A percentile compares a stretch with the other conserved stretches of the same genome.
These are phyloP conservation scores for Sympetrum striolatum DNA, from an alignment of 2,888 invertebrate species.

Conservation along the genomic window DNA sequence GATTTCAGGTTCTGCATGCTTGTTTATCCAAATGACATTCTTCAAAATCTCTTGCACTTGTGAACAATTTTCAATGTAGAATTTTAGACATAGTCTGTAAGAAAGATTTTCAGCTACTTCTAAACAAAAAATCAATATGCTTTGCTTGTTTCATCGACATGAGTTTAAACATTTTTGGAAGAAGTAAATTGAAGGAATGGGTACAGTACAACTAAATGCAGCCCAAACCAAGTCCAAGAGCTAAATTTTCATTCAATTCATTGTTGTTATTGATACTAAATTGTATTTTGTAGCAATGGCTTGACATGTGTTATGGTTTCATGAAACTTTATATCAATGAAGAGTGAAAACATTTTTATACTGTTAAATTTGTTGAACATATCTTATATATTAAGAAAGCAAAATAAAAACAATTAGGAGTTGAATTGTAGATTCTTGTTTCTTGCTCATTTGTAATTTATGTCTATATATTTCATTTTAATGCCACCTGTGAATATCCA, in stretches of 20 bases:
- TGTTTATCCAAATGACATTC: not conserved
- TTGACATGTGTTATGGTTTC: slow-evolving; percentile 39
- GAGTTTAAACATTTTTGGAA: not conserved
- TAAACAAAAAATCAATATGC: not conserved
- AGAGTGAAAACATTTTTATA: slow-evolving; percentile 34
- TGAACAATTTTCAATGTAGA: slow-evolving; percentile 10
- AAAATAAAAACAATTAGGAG: slow-evolving; percentile 20
- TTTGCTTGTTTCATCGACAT: slow-evolving; percentile 16
- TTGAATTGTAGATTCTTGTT: not conserved
- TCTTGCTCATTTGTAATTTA: not conserved
- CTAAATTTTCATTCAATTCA: slow-evolving; percentile 11
- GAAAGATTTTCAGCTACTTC: not conserved
- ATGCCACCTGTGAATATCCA: too few relatives aligned
- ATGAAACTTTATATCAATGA: slow-evolving; percentile 40
- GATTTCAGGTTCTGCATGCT: not conserved
- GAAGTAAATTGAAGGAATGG: not conserved
- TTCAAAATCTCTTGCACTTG: slow-evolving; percentile 9
- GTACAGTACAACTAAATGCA: slow-evolving; percentile 17
- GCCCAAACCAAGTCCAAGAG: slow-evolving; percentile 35
- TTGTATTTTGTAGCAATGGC: slow-evolving; percentile 39
- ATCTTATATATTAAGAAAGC: slow-evolving; percentile 38
- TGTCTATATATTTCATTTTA: too few relatives aligned
- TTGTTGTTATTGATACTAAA: slow-evolving; percentile 32
- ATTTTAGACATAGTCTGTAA: not conserved
- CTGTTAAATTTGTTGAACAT: slow-evolving; percentile 40